Evolutionary conservation across 2,113 vertebrate species (phyloP).

Genomic region (Argyrosomus japonicus): DNA sequence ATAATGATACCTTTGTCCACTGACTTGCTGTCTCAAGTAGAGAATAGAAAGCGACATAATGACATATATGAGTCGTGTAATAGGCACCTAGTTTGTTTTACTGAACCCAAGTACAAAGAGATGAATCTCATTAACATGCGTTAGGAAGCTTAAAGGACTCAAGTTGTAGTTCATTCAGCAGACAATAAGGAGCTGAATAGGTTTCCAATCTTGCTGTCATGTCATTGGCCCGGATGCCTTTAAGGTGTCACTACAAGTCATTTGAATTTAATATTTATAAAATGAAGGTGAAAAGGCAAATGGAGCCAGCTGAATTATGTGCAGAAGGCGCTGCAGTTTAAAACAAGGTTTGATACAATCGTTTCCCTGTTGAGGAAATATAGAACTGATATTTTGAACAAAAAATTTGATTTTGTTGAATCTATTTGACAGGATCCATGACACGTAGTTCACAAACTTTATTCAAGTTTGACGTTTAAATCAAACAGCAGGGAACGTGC

Average conservation of each 20-base stretch:
- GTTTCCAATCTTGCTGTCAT: neutral
- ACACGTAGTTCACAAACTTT: neutral
- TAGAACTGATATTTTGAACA: neutral
- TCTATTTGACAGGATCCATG: neutral
- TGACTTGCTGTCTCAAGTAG: neutral
- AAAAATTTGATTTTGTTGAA: neutral
- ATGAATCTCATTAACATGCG: slow-evolving; percentile 1
- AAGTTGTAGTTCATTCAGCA: neutral
- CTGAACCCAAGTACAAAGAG: neutral
- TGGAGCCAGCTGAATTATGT: neutral
- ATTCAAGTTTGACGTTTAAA: neutral
- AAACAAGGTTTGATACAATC: neutral
- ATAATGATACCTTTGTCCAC: slow-evolving; percentile 50
- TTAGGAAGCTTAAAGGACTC: neutral
- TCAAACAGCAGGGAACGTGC: neutral
- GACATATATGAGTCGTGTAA: slow-evolving; percentile 9
- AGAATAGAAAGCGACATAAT: slow-evolving; percentile 14
- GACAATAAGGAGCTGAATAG: neutral
- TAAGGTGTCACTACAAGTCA: slow-evolving; percentile 9
- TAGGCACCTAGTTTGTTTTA: neutral
- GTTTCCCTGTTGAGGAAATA: neutral
- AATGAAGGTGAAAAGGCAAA: neutral
- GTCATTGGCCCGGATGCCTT: neutral
- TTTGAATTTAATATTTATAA: neutral
- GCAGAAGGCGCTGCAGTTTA: neutral